These are phyloP conservation scores for Scaptomyza parva DNA, from an alignment of 2,888 invertebrate species.

Conservation along the genomic window DNA sequence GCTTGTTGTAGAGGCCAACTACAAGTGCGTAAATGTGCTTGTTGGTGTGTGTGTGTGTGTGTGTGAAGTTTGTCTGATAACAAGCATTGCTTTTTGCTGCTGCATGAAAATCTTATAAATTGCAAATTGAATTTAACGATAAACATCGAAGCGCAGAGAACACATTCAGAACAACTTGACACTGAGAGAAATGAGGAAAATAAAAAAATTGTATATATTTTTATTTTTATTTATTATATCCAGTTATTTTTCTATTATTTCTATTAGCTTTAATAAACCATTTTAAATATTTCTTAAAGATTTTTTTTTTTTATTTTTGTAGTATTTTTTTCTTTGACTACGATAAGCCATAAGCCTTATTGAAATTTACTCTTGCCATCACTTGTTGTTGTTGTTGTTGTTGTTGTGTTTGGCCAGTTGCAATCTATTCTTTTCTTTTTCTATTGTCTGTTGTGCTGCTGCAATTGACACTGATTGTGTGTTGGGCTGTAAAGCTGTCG, in stretches of 20 bases:
- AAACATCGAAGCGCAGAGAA: slow-evolving; percentile 56
- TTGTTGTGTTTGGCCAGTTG: slow-evolving; percentile 43
- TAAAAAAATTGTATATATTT: too few relatives aligned
- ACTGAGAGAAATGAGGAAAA: slow-evolving; percentile 2
- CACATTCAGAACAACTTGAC: slow-evolving; percentile 20
- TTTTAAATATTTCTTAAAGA: too few relatives aligned
- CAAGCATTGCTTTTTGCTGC: slow-evolving; percentile 51
- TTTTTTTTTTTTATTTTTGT: too few relatives aligned
- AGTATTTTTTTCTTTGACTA: too few relatives aligned
- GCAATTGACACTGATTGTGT: slow-evolving; percentile 56
- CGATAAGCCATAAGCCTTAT: slow-evolving; percentile 1
- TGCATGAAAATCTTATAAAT: slow-evolving; percentile 72
- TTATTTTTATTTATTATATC: too few relatives aligned
- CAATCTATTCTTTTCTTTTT: slow-evolving; percentile 8
- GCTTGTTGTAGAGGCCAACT: slow-evolving; percentile 11
- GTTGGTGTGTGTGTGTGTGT: slow-evolving; percentile 5
- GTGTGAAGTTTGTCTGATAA: slow-evolving; percentile 38
- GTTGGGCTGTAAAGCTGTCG: slow-evolving; percentile 22
- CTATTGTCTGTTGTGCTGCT: slow-evolving; percentile 3
- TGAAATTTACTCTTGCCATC: slow-evolving; percentile 42
- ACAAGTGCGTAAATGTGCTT: slow-evolving; percentile 11
- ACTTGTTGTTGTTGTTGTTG: too few relatives aligned
- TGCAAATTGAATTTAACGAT: slow-evolving; percentile 79
- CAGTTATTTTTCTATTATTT: too few relatives aligned
- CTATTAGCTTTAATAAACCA: too few relatives aligned